These are phyloP conservation scores for Rhipidura dahli DNA, from an alignment of 2,113 vertebrate species.

Conservation along the genomic window DNA sequence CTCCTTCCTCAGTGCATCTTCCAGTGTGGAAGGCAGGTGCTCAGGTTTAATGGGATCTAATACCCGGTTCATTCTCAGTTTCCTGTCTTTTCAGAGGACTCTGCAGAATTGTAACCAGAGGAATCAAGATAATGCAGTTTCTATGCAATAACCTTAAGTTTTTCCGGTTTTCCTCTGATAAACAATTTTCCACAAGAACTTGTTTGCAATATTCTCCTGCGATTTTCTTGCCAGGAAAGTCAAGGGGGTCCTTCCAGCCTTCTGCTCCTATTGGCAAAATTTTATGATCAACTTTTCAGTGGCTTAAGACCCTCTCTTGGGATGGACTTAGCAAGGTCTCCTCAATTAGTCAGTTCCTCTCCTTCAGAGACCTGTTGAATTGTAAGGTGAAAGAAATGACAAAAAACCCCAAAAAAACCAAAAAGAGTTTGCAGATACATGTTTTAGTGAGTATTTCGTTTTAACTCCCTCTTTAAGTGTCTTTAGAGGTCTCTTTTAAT, in stretches of 20 bases:
- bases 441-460: neutral
- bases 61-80: neutral
- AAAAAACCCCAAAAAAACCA: neutral
- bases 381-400: neutral
- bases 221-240: neutral
- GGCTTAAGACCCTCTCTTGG: neutral
- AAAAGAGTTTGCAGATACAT: neutral
- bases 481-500: neutral
- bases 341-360: neutral
- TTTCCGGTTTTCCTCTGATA: neutral
- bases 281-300: neutral
- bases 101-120: neutral
- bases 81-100: neutral
- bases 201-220: neutral
- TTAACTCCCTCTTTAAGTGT: neutral
- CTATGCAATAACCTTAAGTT: neutral
- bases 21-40: neutral
- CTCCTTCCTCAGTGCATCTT: neutral
- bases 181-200: neutral
- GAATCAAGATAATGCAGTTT: neutral
- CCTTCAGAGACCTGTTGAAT: neutral
- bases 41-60: neutral
- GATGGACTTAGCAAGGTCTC: neutral
- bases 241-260: neutral
- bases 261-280: neutral